Evolutionary conservation across 2,888 invertebrate genomes (phyloP), one percentile per base, ranked within the genome.

Genomic region (Linnaemya vulpina): DNA sequence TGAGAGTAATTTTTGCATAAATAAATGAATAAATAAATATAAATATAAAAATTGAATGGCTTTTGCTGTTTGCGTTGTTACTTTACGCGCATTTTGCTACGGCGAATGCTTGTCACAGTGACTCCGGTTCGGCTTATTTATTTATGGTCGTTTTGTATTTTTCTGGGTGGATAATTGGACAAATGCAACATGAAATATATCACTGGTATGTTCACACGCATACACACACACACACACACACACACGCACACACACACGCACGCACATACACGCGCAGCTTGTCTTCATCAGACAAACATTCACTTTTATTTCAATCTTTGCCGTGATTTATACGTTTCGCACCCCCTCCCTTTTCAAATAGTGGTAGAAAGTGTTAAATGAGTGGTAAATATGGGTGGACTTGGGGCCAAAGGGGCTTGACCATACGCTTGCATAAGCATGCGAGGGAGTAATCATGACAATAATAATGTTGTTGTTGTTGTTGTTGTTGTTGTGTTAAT

Each of bases 111-210:
- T 73, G 79, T 80, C 65, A 17, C n/a, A 58, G 55, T 80, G 65
- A 60, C 40, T 73, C 65, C 58, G 51, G 67, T 73, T 73, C 58
- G 43, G 30, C 46, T 73, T 65, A 65, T 79, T 79, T 79, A 62
- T 65, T n/a, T n/a, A n/a, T n/a, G n/a, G n/a, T 20, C n/a, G n/a
- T 62, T 25, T 53, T 49, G 49, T 77, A 51, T 30, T 63, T 10
- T 53, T 49, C n/a, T 46, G 73, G 51, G 60, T 40, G 67, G 60
- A 80, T 80, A 80, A 74, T 80, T 80, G 80, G 80, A 80, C 80
- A 74, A n/a, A 74, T 74, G 74, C 40, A 58, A 65, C 65, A 38
- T 51, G 5, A 51, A 55, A 62, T 68, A 53, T 67, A 80, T 60
- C 78, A 78, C 22, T 67, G 73, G 68, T 43, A 76, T 55, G 55